Conservation (phyloP, 2,888 invertebrate species). For the Ptilodon capucinus region DNA sequence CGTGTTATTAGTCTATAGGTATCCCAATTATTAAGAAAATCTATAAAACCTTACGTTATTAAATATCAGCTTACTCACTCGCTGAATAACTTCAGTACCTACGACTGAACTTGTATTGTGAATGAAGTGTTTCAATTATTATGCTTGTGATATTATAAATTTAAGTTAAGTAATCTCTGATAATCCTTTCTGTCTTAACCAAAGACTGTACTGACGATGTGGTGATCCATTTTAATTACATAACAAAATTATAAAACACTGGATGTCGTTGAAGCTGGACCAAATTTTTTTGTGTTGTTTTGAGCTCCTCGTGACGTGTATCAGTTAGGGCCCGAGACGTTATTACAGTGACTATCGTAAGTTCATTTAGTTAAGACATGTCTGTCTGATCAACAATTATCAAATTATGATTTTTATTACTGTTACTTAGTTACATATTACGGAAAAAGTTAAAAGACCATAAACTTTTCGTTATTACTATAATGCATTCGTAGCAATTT, state of each 20-base stretch:
- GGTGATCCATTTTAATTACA: slow-evolving; percentile 56
- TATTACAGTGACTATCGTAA: slow-evolving; percentile 47
- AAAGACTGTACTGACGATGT: slow-evolving; percentile 73
- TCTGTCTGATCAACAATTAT: slow-evolving; percentile 54
- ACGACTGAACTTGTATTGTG: slow-evolving; percentile 44
- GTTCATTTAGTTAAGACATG: slow-evolving; percentile 57
- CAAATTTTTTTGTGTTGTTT: slow-evolving; percentile 65
- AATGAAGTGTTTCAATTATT: slow-evolving; percentile 54
- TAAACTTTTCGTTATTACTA: slow-evolving; percentile 61
- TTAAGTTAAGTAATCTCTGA: slow-evolving; percentile 66
- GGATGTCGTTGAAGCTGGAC: slow-evolving; percentile 72
- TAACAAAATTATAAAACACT: slow-evolving; percentile 48
- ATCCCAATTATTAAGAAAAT: slow-evolving; percentile 24
- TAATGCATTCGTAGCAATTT: slow-evolving; percentile 70
- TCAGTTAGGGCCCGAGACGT: slow-evolving; percentile 28
- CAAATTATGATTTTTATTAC: slow-evolving; percentile 53
- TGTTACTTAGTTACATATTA: slow-evolving; percentile 52
- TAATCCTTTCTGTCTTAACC: slow-evolving; percentile 73
- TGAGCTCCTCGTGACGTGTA: slow-evolving; percentile 24
- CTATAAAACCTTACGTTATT: slow-evolving; percentile 13
- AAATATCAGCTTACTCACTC: slow-evolving; percentile 32
- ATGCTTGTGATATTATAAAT: slow-evolving; percentile 80
- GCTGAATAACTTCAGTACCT: slow-evolving; percentile 17
- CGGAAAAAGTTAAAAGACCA: slow-evolving; percentile 64
- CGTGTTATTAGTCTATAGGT: slow-evolving; percentile 18